Evolutionary conservation across 1,140 invertebrate species (phyloP), one percentile per base, ranked within the genome.

Genomic region (Caenorhabditis brenneri): DNA sequence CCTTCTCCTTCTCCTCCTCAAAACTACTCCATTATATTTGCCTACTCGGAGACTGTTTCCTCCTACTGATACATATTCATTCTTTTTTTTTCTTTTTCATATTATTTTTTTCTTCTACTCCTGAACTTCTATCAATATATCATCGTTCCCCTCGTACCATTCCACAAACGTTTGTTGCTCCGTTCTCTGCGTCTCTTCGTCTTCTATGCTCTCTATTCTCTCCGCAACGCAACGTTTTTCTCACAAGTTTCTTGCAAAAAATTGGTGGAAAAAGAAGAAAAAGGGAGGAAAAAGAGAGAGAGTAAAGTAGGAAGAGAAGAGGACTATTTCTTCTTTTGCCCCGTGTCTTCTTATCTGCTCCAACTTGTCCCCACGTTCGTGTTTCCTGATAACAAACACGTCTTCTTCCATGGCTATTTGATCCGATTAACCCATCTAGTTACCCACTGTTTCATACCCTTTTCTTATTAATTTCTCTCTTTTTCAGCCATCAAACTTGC

Each of bases 111-210:
- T 51, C 49, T 51, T 51, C n/a, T n/a, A n/a, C 22, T 55, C 7
- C n/a, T 51, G 15, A n/a, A 51, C 49, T 15, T n/a, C 36, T 74
- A 74, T 74, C 65, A 74, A 74, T 74, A 33, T 65, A 65, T 65
- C 58, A 65, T 65, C 65, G 33, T 74, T 39, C 36, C 31, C 65
- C n/a, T n/a, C 36, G 65, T 42, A 74, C 65, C 65, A 74, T 74
- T 74, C 36, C 24, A 74, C n/a, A 74, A 74, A 74, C 19, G 33
- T 74, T 74, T 74, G 65, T 74, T 74, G 65, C 65, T 74, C 53
- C 33, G 65, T 42, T 42, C 65, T 74, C 65, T 74, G n/a, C n/a
- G 65, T 74, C 36, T 74, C 65, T 42, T 74, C 12, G n/a, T 74
- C 65, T 74, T 39, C 12, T 42, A 39, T n/a, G 33, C 10, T 42